phyloP scores from a whole-genome alignment of 2,888 invertebrate species.

The Ectemnius continuus region DNA sequence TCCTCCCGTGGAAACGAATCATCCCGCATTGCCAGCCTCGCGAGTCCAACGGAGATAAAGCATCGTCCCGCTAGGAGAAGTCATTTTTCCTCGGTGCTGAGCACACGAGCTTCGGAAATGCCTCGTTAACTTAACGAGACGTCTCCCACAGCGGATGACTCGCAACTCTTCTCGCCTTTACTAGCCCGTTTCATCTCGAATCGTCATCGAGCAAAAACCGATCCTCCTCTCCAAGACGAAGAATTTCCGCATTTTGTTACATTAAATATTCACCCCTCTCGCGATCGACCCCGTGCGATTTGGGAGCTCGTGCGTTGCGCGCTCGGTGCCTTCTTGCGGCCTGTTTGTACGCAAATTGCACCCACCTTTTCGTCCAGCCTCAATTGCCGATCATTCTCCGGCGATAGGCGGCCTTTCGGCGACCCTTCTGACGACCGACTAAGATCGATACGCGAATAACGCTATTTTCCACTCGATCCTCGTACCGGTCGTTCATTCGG shows the following conservation, averaged over 20 bases:
- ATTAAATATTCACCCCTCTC: conserved; percentile 17
- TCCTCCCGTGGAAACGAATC: conserved; percentile 56
- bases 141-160: conserved; percentile 18
- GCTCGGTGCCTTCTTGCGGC: conserved; percentile 75
- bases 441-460: no score
- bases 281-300: conserved; percentile 33
- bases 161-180: no score
- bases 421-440: no score
- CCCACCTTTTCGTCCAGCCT: conserved; percentile 49
- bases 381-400: background rate
- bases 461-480: no score
- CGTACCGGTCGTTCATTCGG: no score
- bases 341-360: conserved; percentile 70
- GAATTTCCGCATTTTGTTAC: conserved; percentile 9
- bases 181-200: no score
- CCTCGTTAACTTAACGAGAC: conserved; percentile 43
- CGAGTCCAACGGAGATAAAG: conserved; percentile 25
- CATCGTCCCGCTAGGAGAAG: background rate
- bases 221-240: no score
- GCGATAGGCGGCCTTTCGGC: no score
- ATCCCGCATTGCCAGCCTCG: conserved; percentile 40
- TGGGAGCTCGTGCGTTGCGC: conserved; percentile 69
- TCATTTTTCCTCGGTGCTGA: conserved; percentile 16
- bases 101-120: conserved; percentile 13
- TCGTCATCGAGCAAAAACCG: no score